Conservation (phyloP, 2,888 invertebrate species). For the Matsumyia berberina region DNA sequence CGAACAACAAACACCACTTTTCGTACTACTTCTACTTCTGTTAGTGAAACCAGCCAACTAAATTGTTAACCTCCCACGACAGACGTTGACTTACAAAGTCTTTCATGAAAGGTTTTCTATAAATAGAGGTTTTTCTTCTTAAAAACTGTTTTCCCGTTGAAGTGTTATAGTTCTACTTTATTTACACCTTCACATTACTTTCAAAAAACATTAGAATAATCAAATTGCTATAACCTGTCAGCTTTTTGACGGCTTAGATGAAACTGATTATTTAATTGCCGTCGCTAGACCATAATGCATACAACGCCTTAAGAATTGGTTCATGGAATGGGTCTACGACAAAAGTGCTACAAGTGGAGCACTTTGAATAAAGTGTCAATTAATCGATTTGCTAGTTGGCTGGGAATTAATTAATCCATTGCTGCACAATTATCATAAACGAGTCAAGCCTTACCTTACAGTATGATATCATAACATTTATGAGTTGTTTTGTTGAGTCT, state of each 20-base stretch:
- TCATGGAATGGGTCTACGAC: neutral
- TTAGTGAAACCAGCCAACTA: no score
- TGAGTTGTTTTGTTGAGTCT: neutral
- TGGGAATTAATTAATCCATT: constrained; percentile 9
- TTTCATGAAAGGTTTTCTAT: no score
- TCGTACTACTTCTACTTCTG: no score
- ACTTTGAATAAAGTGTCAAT: constrained; percentile 14
- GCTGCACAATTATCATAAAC: neutral
- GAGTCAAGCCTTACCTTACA: constrained; percentile 14
- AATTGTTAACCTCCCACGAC: no score
- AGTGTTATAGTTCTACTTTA: no score
- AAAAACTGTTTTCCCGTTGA: no score
- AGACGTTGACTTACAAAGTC: no score
- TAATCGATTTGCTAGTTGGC: constrained; percentile 24
- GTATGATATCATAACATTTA: constrained; percentile 3
- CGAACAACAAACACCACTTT: no score
- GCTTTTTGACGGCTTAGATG: constrained; percentile 14
- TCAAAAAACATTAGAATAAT: constrained; percentile 5
- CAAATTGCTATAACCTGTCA: constrained; percentile 4
- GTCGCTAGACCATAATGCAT: neutral
- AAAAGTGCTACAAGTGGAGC: constrained; percentile 3
- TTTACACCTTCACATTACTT: constrained; percentile 13
- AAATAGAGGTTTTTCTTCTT: no score
- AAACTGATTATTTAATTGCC: constrained; percentile 19
- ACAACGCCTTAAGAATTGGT: neutral